Conservation (phyloP, 2,888 invertebrate genomes). For the Carterocephalus palaemon region DNA sequence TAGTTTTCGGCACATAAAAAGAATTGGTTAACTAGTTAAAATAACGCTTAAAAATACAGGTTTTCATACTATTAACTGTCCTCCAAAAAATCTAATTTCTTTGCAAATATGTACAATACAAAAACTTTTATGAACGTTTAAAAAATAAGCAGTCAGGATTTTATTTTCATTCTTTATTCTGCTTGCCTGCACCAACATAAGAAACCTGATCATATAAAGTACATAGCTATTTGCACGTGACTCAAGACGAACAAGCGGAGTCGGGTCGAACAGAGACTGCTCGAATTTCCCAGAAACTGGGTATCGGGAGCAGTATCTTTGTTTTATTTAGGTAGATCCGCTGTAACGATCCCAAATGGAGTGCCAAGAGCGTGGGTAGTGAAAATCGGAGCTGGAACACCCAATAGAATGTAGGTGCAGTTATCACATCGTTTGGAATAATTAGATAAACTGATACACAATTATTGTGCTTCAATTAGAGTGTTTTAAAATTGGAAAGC, state of each 20-base stretch:
- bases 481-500: constrained; percentile 1
- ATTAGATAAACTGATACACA: constrained; percentile 18
- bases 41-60: too few relatives aligned
- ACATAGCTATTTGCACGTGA: constrained; percentile 11
- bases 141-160: background rate
- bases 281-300: constrained; percentile 61
- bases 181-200: background rate
- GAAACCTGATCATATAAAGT: constrained; percentile 7
- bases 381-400: constrained; percentile 43
- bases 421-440: constrained; percentile 28
- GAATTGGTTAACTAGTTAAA: too few relatives aligned
- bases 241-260: constrained; percentile 11
- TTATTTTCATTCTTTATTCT: background rate
- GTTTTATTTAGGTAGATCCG: constrained; percentile 68
- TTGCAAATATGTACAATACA: too few relatives aligned
- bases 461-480: background rate
- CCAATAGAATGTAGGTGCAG: constrained; percentile 41
- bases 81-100: too few relatives aligned
- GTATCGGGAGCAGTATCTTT: constrained; percentile 65
- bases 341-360: constrained; percentile 59
- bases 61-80: too few relatives aligned
- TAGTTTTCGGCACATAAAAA: too few relatives aligned
- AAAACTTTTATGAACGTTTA: too few relatives aligned
- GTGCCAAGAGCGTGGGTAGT: constrained; percentile 72
- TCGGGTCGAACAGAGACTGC: constrained; percentile 10